These are phyloP conservation scores for Rostratula benghalensis DNA, from an alignment of 2,113 vertebrate genomes.

Conservation along the genomic window DNA sequence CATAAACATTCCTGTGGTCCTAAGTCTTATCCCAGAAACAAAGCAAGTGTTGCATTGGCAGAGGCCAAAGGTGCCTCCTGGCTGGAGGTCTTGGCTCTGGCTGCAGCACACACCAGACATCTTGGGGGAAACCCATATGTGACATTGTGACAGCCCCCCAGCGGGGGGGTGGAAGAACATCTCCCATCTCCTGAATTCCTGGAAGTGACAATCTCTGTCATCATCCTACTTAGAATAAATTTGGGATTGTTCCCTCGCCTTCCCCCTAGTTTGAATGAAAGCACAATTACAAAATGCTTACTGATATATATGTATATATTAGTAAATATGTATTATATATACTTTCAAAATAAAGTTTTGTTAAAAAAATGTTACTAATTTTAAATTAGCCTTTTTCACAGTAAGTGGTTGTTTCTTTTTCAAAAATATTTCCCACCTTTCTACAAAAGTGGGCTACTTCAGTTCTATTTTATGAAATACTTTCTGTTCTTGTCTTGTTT, in stretches of 20 bases:
- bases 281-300: not conserved
- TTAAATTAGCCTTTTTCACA: not conserved
- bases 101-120: not conserved
- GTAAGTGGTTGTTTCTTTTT: not conserved
- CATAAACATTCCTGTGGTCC: constrained; percentile 16
- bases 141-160: not conserved
- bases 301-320: not conserved
- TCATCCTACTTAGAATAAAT: not conserved
- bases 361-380: not conserved
- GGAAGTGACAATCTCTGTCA: not conserved
- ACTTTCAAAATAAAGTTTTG: not conserved
- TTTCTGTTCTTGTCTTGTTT: not conserved
- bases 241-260: not conserved
- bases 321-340: not conserved
- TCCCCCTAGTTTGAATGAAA: not conserved
- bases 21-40: not conserved
- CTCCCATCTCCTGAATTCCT: not conserved
- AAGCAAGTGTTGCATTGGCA: not conserved
- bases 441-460: not conserved
- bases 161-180: not conserved
- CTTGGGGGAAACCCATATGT: not conserved
- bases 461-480: not conserved
- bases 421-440: not conserved
- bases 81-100: not conserved
- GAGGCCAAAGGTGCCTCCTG: not conserved